Base-by-base conservation (phyloP, 2,888 invertebrate species). In the Sthenelais limicola region DNA sequence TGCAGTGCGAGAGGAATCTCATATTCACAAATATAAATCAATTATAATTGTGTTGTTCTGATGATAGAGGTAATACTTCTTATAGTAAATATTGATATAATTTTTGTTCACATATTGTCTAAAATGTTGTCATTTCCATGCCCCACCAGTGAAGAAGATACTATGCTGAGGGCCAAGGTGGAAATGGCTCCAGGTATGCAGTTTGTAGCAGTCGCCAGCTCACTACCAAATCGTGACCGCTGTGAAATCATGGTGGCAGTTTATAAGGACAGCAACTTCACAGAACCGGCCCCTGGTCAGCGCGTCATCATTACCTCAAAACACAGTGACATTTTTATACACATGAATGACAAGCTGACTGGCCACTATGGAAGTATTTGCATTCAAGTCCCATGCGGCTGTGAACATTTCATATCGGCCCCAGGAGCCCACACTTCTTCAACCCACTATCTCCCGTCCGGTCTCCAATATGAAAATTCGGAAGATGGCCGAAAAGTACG, bases 331-430 rank as follows among this genome's bases (percentile, higher is more conserved):
- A 35, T 26, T 15, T 38, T 3, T 3, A 24, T 62, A 7, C 62
- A 62, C 24, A 15, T 62, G 1, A 62, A 26, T 24, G n/a, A 43
- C 1, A 43, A 5, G 9, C 26, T 62, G 38, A 62, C 62, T 12
- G 62, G 43, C 38, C 12, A 21, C 35, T 62, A 33, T 12, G 62
- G 62, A 21, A 38, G 3, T 24, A 43, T 21, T 43, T 62, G 62
- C 24, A 35, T 62, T 2, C 18, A 1, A n/a, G 62, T 62, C 21
- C 62, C 62, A 21, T 62, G 62, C 21, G 62, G 62, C 4, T 33
- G n/a, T 38, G 38, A 62, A 24, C 62, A 62, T 62, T 12, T 62
- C 5, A 38, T 62, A 35, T 35, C 62, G 3, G 38, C 62, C 21
- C n/a, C 7, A 12, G 35, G 35, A 3, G 24, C 43, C 15, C 7